Evolutionary conservation across 2,797 vertebrate species (phyloP).

Genomic region (Salmo trutta): DNA sequence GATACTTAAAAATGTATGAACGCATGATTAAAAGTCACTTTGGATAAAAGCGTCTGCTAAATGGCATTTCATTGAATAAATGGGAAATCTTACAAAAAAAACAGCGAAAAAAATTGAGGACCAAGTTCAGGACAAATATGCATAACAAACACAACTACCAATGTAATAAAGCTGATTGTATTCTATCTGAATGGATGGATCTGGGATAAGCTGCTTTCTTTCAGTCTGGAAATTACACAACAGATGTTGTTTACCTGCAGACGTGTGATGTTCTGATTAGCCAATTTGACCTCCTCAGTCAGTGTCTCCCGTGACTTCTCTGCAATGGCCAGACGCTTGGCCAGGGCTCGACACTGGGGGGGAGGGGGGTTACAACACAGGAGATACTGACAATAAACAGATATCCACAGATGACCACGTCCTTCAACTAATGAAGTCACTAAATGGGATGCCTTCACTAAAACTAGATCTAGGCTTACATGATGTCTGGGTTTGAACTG

Average conservation of each 20-base stretch:
- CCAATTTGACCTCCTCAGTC: conserved; percentile 82
- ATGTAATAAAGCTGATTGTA: not conserved
- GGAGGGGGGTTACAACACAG: not conserved
- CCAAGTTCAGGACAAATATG: not conserved
- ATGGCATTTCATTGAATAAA: too few relatives aligned
- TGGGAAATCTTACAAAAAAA: too few relatives aligned
- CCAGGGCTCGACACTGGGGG: conserved; percentile 90
- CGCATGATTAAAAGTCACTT: too few relatives aligned
- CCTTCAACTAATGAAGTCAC: not conserved
- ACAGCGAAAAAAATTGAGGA: too few relatives aligned
- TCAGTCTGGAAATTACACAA: conserved; percentile 29
- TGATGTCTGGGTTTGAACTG: not conserved
- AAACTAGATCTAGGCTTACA: not conserved
- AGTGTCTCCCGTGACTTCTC: conserved; percentile 89
- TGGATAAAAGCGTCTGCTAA: too few relatives aligned
- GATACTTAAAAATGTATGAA: too few relatives aligned
- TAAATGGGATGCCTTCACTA: not conserved
- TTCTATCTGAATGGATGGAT: not conserved
- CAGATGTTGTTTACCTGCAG: conserved; percentile 82
- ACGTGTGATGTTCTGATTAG: conserved; percentile 90
- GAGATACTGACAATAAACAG: not conserved
- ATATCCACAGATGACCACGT: not conserved
- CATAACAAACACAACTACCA: not conserved
- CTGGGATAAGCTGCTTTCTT: not conserved
- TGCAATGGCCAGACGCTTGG: conserved; percentile 88